phyloP scores from a whole-genome alignment of 2,113 vertebrate species.

The Barnardius zonarius region DNA sequence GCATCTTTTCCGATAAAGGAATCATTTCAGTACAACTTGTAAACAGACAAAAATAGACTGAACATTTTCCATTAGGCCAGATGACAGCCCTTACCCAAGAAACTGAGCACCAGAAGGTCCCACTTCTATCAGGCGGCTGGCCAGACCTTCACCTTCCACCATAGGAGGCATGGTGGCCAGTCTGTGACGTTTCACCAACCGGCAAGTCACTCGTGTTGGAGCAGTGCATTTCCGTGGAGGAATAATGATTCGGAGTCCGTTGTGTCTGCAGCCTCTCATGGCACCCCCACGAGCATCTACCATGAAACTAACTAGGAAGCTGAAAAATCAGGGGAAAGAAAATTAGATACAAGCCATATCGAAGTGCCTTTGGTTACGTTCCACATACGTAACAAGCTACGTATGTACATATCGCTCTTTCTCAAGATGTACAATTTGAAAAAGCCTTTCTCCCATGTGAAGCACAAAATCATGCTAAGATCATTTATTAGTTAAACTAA shows the following conservation, averaged over 20 bases:
- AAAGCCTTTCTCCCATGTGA: constrained; percentile 3
- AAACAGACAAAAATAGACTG: not conserved
- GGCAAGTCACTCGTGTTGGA: constrained; percentile 93
- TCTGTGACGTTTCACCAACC: constrained; percentile 93
- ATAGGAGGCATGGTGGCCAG: constrained; percentile 96
- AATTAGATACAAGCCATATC: not conserved
- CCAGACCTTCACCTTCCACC: constrained; percentile 94
- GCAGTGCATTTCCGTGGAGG: constrained; percentile 94
- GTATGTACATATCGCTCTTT: not conserved
- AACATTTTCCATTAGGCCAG: not conserved
- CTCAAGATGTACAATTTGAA: not conserved
- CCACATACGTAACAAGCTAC: not conserved
- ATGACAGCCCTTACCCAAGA: constrained; percentile 88
- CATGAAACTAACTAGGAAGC: constrained; percentile 99
- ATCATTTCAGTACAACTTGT: not conserved
- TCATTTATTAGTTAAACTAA: not conserved
- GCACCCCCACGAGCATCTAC: constrained; percentile 96
- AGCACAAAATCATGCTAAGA: not conserved
- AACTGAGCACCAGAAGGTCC: constrained; percentile 97
- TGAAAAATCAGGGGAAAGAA: constrained; percentile 61
- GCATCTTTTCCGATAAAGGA: not conserved
- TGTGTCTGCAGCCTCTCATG: constrained; percentile 95
- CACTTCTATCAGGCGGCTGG: constrained; percentile 93
- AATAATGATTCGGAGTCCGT: constrained; percentile 93
- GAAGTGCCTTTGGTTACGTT: not conserved